Evolutionary conservation across 2,113 vertebrate genomes (phyloP), one percentile per base, ranked within the genome.

Genomic region (Oncorhynchus nerka): DNA sequence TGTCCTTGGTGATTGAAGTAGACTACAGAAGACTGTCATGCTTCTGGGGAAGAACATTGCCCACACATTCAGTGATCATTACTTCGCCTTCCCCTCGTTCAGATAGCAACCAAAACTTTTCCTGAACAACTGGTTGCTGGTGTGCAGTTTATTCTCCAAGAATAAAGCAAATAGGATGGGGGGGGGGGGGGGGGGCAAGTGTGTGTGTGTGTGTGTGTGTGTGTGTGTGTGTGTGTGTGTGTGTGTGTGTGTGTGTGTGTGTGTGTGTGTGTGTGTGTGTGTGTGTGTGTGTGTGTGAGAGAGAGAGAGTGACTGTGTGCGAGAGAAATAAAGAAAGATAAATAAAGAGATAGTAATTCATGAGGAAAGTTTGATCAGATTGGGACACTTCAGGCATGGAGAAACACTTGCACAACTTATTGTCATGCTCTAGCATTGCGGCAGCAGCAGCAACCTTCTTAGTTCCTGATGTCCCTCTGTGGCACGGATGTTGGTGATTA

Each of bases 361-460:
- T 77, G 77, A 86, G 59, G 59, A 62, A 55, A 55, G 4, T 15
- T 55, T 55, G 51, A 19, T 4, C 51, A 55, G 59, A 24, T n/a
- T 24, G 79, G 34, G 6, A 20, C 67, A 68, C 76, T 87, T 48
- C 45, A 45, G 62, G 65, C 73, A 70, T 77, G 68, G 66, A 79
- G 48, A 82, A 26, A 75, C 66, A 73, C 68, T 51, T 67, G 24
- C 65, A 61, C 69, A 39, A 76, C 70, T 83, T 85, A 86, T 76
- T 79, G 75, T 72, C 77, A 77, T 28, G 45, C 28, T 69, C 24
- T 4, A 66, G 32, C 30, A 20, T 68, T 55, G 51, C 16, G 16
- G 4, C 9, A 32, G 71, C 32, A 48, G 79, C 75, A 68, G 71
- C 48, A 1, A 28, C 70, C 61, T 48, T 64, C 71, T 79, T 75